These are phyloP conservation scores for Cataglyphis livida DNA, from an alignment of 2,888 invertebrate genomes.

Conservation along the genomic window DNA sequence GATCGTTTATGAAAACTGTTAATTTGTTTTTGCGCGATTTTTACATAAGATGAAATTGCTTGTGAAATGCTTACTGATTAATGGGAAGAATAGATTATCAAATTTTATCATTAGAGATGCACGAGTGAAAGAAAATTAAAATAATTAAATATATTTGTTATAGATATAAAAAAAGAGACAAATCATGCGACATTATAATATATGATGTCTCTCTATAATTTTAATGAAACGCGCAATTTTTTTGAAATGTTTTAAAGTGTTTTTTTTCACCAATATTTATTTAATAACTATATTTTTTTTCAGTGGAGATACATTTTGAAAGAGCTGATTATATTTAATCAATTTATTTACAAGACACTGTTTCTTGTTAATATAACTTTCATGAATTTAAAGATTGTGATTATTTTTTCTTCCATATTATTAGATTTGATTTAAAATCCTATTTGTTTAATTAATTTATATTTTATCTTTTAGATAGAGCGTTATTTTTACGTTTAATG, in stretches of 20 bases:
- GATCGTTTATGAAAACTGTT: too few species aligned
- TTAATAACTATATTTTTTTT: constrained; percentile 19
- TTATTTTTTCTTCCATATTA: constrained; percentile 4
- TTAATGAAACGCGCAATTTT: constrained; percentile 16
- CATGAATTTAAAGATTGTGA: constrained; percentile 3
- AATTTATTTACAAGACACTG: constrained; percentile 7
- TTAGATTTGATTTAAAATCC: constrained; percentile 27
- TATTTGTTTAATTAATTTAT: background rate
- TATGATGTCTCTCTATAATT: background rate
- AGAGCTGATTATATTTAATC: background rate
- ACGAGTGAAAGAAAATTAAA: background rate
- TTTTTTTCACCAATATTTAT: constrained; percentile 28
- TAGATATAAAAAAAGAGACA: background rate
- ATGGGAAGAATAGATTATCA: background rate
- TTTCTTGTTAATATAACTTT: constrained; percentile 19
- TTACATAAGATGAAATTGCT: background rate
- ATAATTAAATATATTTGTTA: constrained; percentile 12
- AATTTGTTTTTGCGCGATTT: background rate
- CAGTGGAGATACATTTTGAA: constrained; percentile 12
- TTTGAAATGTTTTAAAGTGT: constrained; percentile 12
- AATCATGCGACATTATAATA: background rate
- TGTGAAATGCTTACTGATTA: background rate
- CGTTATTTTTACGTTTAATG: background rate
- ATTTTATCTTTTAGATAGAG: background rate
- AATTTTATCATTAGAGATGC: background rate